A percentile compares a stretch with the other conserved stretches of the same genome.
Evolutionary conservation across 2,797 vertebrate genomes (phyloP).

Genomic region (Chelon labrosus): DNA sequence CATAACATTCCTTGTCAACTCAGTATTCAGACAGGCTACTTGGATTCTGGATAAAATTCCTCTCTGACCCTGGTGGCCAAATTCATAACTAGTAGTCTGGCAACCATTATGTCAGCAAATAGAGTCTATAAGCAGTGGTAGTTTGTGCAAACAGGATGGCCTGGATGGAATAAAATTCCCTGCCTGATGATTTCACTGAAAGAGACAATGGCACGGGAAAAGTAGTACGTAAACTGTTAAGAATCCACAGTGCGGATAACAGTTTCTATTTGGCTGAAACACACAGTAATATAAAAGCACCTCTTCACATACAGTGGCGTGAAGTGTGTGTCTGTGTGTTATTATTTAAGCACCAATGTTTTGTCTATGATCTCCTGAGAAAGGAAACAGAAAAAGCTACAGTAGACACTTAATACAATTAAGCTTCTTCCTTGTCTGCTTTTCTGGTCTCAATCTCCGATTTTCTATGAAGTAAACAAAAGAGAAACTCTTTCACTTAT

Average conservation of each 20-base stretch:
- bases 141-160: no score
- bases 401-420: background rate
- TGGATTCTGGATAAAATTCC: no score
- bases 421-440: background rate
- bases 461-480: constrained; percentile 25
- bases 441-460: constrained; percentile 20
- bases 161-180: no score
- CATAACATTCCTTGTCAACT: no score
- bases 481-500: constrained; percentile 31
- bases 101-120: no score
- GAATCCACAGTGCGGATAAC: constrained; percentile 10
- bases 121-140: no score
- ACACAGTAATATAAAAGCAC: constrained; percentile 32
- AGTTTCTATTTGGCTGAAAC: constrained; percentile 24
- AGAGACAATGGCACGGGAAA: background rate
- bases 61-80: no score
- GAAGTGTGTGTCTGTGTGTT: constrained; percentile 7
- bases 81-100: no score
- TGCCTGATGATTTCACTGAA: background rate
- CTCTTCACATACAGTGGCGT: constrained; percentile 10
- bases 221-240: background rate
- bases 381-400: constrained; percentile 10
- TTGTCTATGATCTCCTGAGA: constrained; percentile 25
- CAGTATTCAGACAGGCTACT: no score
- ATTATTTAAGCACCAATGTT: constrained; percentile 10